Evolutionary conservation across 2,888 invertebrate species (phyloP), one percentile per base, ranked within the genome.

Genomic region (Bedellia somnulentella): DNA sequence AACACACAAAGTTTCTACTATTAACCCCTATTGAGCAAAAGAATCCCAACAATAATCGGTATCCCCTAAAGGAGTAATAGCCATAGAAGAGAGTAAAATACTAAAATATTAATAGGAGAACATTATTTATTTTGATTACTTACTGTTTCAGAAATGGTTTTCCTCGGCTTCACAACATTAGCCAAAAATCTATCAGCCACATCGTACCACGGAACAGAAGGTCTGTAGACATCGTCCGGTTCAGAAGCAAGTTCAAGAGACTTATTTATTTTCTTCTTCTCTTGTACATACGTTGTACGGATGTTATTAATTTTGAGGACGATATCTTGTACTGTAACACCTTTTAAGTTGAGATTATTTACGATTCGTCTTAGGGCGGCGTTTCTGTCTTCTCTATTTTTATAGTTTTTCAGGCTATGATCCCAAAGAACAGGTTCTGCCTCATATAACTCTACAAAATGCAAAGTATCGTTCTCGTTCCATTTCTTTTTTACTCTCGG

Each of bases 371-470:
- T 5, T 24, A 31, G 23, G 24, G 33, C 25, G 9, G 32, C 32
- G 21, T 34, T 34, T 15, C 32, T 10, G 18, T 30, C 28, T 16
- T 31, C 30, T 21, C 33, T 37, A 15, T 35, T 37, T 35, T 35
- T 37, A 12, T 30, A 33, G 8, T 35, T 18, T 15, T 27, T 22
- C 27, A 30, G 13, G 21, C 13, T 23, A 11, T 27, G 27, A 15
- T 30, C 27, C 30, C 34, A 34, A 9, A 34, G 26, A 10, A 34
- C 34, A 13, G 31, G 23, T 29, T 30, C 35, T 13, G 30, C 30
- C 26, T 35, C 33, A 15, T 35, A 35, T n/a, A 35, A 11, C 12
- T 31, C 31, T 8, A 35, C 22, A 30, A 35, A 35, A 11, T 18
- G 30, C 4, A 23, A 10, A 11, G 35, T 33, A 22, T 33, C 29